phyloP scores from a whole-genome alignment of 2,113 vertebrate genomes.

The Semnopithecus entellus region DNA sequence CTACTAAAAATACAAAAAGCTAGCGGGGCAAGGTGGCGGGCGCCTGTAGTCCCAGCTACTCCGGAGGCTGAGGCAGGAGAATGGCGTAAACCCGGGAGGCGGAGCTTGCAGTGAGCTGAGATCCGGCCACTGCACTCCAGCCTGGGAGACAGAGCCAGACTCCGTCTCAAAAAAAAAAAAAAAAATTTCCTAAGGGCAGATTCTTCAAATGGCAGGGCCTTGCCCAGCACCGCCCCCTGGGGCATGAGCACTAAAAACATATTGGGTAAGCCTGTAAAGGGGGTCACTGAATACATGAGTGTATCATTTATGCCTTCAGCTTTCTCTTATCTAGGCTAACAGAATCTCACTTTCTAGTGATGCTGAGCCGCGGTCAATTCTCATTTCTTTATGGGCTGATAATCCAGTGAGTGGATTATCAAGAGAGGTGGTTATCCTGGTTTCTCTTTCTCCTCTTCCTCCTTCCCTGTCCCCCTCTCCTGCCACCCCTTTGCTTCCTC shows the following conservation, averaged over 20 bases:
- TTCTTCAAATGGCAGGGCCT: neutral
- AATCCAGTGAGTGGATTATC: slow-evolving; percentile 22
- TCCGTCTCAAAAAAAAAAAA: too few relatives aligned
- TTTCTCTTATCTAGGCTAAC: neutral
- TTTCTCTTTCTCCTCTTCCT: neutral
- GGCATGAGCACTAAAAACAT: neutral
- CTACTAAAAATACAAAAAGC: too few relatives aligned
- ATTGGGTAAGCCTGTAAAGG: neutral
- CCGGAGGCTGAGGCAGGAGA: too few relatives aligned
- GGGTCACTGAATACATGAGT: neutral
- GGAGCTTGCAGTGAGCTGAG: too few relatives aligned
- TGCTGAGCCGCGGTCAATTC: neutral
- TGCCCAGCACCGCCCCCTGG: too few relatives aligned
- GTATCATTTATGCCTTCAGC: neutral
- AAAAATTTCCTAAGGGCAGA: neutral
- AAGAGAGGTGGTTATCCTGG: neutral
- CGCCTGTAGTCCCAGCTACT: too few relatives aligned
- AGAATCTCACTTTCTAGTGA: neutral
- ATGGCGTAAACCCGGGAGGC: too few relatives aligned
- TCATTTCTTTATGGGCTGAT: slow-evolving; percentile 23
- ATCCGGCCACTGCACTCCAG: too few relatives aligned
- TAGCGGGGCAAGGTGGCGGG: too few relatives aligned
- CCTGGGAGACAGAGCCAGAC: too few relatives aligned
- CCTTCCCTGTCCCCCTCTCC: neutral
- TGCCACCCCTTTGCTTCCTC: neutral